Evolutionary conservation across 2,888 invertebrate species (phyloP).

Genomic region (Caprella mutica): DNA sequence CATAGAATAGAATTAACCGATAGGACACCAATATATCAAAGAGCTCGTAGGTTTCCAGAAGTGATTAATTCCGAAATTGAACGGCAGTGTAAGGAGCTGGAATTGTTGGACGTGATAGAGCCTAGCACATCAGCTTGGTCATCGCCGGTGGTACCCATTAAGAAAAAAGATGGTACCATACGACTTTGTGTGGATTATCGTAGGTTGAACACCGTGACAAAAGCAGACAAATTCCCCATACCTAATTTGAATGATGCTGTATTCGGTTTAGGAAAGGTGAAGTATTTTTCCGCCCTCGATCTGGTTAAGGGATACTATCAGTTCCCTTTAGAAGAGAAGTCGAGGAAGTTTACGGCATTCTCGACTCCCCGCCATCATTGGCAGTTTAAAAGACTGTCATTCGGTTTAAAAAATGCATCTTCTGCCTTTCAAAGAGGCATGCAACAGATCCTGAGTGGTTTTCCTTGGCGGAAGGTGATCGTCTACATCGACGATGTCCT

Average conservation of each 20-base stretch:
- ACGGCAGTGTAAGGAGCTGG: no score
- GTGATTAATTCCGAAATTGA: no score
- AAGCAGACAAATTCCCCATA: background rate
- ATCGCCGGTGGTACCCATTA: background rate
- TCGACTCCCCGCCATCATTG: background rate
- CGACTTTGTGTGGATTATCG: constrained; percentile 3
- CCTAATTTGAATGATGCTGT: background rate
- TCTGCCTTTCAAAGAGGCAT: constrained; percentile 1
- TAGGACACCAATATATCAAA: no score
- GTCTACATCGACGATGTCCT: constrained; percentile 1
- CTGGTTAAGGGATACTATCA: background rate
- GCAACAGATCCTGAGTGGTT: background rate
- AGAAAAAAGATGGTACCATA: background rate
- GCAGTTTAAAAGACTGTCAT: background rate
- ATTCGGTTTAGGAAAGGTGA: constrained; percentile 1
- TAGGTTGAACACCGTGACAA: background rate
- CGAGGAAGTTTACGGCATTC: background rate
- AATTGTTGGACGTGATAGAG: no score
- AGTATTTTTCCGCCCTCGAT: constrained; percentile 3
- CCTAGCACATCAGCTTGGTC: no score
- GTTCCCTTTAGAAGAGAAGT: background rate
- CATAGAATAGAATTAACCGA: no score
- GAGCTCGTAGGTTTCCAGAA: no score
- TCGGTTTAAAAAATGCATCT: background rate
- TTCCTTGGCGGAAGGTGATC: background rate